Conservation (phyloP, 2,888 invertebrate genomes). For the Bedellia somnulentella region DNA sequence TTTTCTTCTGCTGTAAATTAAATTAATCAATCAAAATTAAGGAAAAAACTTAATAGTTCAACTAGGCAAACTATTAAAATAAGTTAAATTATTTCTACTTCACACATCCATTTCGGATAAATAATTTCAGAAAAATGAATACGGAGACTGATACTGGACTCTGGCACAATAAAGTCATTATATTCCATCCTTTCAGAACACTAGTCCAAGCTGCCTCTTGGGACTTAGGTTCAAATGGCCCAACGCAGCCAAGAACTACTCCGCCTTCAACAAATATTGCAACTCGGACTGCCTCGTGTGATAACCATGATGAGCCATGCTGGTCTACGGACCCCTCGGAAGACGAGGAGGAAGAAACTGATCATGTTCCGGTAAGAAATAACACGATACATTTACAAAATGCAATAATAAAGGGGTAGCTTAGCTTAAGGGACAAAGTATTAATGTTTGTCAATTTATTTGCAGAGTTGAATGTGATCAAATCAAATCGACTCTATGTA, state of each 20-base stretch:
- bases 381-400: conserved; percentile 11
- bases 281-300: conserved; percentile 36
- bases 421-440: conserved; percentile 27
- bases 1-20: not conserved
- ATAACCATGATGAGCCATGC: conserved; percentile 71
- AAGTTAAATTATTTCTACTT: too few species aligned
- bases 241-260: conserved; percentile 14
- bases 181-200: conserved; percentile 65
- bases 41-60: too few species aligned
- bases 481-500: conserved; percentile 43
- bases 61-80: too few species aligned
- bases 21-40: too few species aligned
- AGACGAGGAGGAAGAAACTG: conserved; percentile 85
- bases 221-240: conserved; percentile 49
- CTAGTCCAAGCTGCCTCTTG: conserved; percentile 78
- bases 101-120: too few species aligned
- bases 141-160: too few species aligned
- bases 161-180: too few species aligned
- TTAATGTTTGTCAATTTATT: conserved; percentile 35
- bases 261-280: conserved; percentile 17
- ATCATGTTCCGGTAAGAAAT: conserved; percentile 58
- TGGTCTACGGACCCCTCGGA: conserved; percentile 93
- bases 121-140: too few species aligned
- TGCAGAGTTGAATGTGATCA: conserved; percentile 57
- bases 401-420: too few species aligned